Base-by-base conservation (phyloP, 2,797 vertebrate genomes). In the Artibeus jamaicensis region DNA sequence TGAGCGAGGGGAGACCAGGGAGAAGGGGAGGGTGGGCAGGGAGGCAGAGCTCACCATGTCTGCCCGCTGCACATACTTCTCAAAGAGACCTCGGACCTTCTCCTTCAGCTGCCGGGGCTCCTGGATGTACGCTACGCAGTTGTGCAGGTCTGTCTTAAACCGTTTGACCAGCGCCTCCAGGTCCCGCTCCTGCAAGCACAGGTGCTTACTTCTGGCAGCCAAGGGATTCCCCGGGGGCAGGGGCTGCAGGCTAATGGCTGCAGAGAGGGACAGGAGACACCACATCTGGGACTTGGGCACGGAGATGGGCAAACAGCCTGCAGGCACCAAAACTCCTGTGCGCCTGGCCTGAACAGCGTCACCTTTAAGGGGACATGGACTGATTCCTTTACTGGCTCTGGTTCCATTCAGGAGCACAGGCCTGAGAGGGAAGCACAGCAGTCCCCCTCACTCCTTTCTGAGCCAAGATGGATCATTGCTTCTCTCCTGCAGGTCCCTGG, bases 81-180 rank as follows among this genome's bases (percentile, higher is more conserved):
- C 67, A 68, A 99, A 99, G 71, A 99, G 98, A 67, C 97, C 97
- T 84, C 98, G 93, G 82, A 99, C 94, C 53, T 97, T 98, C 18
- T 99, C 97, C 97, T 99, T 99, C 59, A 99, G 98, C 95, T 98
- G 99, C 97, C 89, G 99, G 0, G 99, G 99, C 6, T 99, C 99
- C 65, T 99, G 99, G 98, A 99, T 99, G 94, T 99, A 98, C 11
- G 98, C 97, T 10, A 98, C 98, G 12, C 97, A 98, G 89, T 97
- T 98, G 94, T 99, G 98, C 81, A 99, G 98, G 96, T 99, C 99
- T 15, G 98, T 98, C 97, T 99, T 99, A 93, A 99, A 99, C 82
- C 99, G 98, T 84, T 98, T 98, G 79, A 99, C 98, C 81, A 99
- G 78, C 0, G 98, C 98, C 98, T 99, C 98, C 95, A 99, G 87